These are phyloP conservation scores for Melanostoma scalare DNA, from an alignment of 2,888 invertebrate genomes.

Conservation along the genomic window DNA sequence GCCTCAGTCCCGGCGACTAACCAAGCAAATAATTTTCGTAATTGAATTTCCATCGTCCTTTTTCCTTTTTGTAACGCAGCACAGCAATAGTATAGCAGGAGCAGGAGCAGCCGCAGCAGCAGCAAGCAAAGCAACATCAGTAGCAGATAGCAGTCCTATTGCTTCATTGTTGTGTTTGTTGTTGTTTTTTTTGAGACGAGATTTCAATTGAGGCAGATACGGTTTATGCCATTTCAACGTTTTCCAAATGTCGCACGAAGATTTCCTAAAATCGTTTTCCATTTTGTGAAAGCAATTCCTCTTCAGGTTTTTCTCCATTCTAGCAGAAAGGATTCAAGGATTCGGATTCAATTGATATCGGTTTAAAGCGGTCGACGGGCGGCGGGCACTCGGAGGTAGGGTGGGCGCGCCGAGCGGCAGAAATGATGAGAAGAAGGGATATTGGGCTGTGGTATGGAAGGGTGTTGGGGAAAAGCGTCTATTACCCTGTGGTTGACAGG, in stretches of 20 bases:
- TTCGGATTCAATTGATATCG: slow-evolving; percentile 67
- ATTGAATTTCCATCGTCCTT: slow-evolving; percentile 75
- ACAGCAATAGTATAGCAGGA: slow-evolving; percentile 12
- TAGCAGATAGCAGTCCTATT: slow-evolving; percentile 23
- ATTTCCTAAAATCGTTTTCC: slow-evolving; percentile 60
- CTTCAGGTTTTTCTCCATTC: slow-evolving; percentile 41
- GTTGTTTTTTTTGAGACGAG: slow-evolving; percentile 18
- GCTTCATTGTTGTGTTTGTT: slow-evolving; percentile 31
- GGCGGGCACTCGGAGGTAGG: neutral
- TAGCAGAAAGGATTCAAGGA: slow-evolving; percentile 55
- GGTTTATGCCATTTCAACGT: slow-evolving; percentile 40
- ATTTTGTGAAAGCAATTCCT: slow-evolving; percentile 56
- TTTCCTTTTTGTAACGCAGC: slow-evolving; percentile 63
- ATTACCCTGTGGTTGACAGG: slow-evolving; percentile 65
- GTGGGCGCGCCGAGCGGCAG: neutral
- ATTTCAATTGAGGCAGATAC: slow-evolving; percentile 59
- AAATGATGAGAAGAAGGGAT: too few relatives aligned
- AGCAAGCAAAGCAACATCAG: slow-evolving; percentile 21
- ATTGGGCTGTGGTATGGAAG: too few relatives aligned
- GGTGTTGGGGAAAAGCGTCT: neutral
- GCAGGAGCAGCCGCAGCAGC: slow-evolving; percentile 3
- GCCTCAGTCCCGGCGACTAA: slow-evolving; percentile 64
- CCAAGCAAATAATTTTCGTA: slow-evolving; percentile 76
- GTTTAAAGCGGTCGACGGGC: slow-evolving; percentile 22
- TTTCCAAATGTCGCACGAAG: slow-evolving; percentile 52